A percentile compares a stretch with the other conserved stretches of the same genome.
phyloP scores from a whole-genome alignment of 1,140 invertebrate genomes.

The Oncopodura yosiiana region DNA sequence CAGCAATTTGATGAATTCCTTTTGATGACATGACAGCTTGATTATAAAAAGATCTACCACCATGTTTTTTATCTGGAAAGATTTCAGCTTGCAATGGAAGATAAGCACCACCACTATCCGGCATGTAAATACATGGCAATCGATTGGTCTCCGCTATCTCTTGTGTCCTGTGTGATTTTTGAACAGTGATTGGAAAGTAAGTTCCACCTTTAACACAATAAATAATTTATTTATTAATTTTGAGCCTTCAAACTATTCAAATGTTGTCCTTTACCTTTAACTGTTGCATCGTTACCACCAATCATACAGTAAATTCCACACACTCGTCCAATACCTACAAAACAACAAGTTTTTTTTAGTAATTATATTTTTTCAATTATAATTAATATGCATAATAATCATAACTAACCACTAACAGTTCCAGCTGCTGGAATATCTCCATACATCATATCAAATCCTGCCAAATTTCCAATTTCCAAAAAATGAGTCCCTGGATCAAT shows the following conservation, averaged over 20 bases:
- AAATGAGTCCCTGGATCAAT: slow-evolving; percentile 53
- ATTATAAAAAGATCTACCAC: slow-evolving; percentile 59
- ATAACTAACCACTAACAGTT: slow-evolving; percentile 35
- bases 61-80: slow-evolving; percentile 56
- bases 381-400: background rate
- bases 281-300: slow-evolving; percentile 58
- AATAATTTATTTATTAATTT: too few species aligned
- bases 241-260: too few species aligned
- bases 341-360: slow-evolving; percentile 6
- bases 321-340: slow-evolving; percentile 52
- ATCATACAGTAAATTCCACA: slow-evolving; percentile 48
- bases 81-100: slow-evolving; percentile 54
- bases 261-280: too few species aligned
- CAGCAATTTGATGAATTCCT: slow-evolving; percentile 51
- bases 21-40: slow-evolving; percentile 55
- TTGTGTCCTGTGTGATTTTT: slow-evolving; percentile 56
- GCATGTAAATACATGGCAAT: slow-evolving; percentile 53
- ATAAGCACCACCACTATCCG: slow-evolving; percentile 54
- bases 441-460: slow-evolving; percentile 50
- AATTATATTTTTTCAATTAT: background rate
- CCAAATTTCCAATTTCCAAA: slow-evolving; percentile 55
- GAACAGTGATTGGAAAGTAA: slow-evolving; percentile 57
- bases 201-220: slow-evolving; percentile 58
- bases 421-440: slow-evolving; percentile 55
- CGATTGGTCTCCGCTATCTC: slow-evolving; percentile 53